Percentiles rank a stretch among this genome's conserved stretches.
Evolutionary conservation across 1,140 invertebrate genomes (phyloP).

Genomic region (Neuroterus valhalla): DNA sequence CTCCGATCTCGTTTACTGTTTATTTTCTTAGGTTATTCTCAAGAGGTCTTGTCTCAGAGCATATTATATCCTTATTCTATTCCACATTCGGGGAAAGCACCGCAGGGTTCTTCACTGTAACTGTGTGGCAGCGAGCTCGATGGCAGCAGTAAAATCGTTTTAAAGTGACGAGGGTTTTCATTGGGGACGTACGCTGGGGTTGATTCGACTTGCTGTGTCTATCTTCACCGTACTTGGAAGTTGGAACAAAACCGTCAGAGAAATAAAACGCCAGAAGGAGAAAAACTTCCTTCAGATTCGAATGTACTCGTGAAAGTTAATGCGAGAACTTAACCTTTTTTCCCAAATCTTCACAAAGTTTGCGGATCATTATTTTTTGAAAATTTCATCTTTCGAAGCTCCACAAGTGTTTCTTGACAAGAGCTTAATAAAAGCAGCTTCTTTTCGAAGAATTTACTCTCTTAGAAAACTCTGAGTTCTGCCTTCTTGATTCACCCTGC

Average conservation of each 20-base stretch:
- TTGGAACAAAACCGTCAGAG: neutral
- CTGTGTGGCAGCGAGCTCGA: conserved; percentile 3
- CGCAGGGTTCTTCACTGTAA: conserved; percentile 10
- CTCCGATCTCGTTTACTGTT: conserved; percentile 2
- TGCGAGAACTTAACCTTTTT: too few relatives aligned
- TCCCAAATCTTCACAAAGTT: too few relatives aligned
- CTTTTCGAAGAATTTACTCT: too few relatives aligned
- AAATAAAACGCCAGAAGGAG: neutral
- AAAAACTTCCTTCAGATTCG: neutral
- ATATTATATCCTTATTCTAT: conserved; percentile 14
- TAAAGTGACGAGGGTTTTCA: conserved; percentile 26
- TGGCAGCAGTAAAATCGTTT: conserved; percentile 17
- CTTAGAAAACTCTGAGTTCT: too few relatives aligned
- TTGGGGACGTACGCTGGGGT: conserved; percentile 15
- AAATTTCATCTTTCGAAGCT: too few relatives aligned
- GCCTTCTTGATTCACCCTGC: too few relatives aligned
- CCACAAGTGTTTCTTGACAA: too few relatives aligned
- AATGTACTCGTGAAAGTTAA: too few relatives aligned
- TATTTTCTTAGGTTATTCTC: conserved; percentile 27
- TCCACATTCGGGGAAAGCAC: conserved; percentile 16
- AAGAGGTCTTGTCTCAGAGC: neutral
- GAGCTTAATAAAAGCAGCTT: too few relatives aligned
- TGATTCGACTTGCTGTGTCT: neutral
- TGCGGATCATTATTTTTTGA: too few relatives aligned
- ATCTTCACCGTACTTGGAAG: neutral